Evolutionary conservation across 2,888 invertebrate species (phyloP), one percentile per base, ranked within the genome.

Genomic region (Drosophila tripunctata): DNA sequence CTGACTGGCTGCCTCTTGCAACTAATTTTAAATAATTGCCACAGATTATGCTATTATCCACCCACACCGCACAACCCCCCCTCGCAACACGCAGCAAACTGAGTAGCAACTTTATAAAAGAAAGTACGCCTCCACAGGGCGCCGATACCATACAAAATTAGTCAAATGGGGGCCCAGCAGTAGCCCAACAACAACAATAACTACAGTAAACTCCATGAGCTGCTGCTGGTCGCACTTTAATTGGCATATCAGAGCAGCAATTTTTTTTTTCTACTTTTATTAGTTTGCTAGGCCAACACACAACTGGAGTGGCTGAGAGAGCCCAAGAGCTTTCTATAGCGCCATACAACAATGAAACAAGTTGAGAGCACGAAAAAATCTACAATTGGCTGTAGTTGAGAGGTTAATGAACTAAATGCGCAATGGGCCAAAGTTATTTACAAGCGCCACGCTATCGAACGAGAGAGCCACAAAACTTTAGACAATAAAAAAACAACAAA

Each of bases 371-470:
- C 45, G 51, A 51, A 84, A 87, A 80, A 72, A 56, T 78, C 83
- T 73, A 86, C 75, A 83, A 83, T 79, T 86, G 83, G 83, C 83
- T 83, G 80, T 82, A 83, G 82, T 84, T 78, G 70, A 76, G 83
- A 85, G 83, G 88, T 83, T 87, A 87, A 83, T 86, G 83, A 83
- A 83, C 83, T 67, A 81, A 87, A 87, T 84, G 78, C 82, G 85
- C 87, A 87, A 84, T 80, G 83, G 83, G 82, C 87, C 81, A 87
- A 84, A 68, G 67, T 78, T 80, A 70, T 69, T 86, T 63, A 79
- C 66, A 63, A 70, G 54, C 58, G 45, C 54, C 41, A 48, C 36
- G 19, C 40, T 41, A 30, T 27, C 44, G 10, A n/a, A n/a, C n/a
- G n/a, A n/a, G n/a, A n/a, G n/a, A 66, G 22, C 60, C 38, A 58